phyloP scores from a whole-genome alignment of 2,797 vertebrate genomes.

The Urocyon cinereoargenteus region DNA sequence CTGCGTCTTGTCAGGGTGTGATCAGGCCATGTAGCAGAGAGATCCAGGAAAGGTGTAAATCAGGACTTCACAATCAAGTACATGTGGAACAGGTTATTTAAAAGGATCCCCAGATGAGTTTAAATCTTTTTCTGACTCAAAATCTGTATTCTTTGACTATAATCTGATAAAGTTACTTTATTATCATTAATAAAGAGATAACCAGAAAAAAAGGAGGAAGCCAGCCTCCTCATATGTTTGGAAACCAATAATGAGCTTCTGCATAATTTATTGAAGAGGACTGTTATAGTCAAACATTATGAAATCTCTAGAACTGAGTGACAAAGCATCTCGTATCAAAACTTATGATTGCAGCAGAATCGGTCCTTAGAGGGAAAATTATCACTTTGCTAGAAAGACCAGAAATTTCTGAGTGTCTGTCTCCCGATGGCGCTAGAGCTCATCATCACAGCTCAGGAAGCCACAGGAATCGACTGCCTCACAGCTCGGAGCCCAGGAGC shows the following conservation, averaged over 20 bases:
- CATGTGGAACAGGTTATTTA: too few species aligned
- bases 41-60: neutral
- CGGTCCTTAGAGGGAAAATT: neutral
- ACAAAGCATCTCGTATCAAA: neutral
- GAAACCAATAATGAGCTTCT: neutral
- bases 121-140: neutral
- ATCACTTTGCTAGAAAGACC: neutral
- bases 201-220: neutral
- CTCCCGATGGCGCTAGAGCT: neutral
- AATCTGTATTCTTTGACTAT: neutral
- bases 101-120: neutral
- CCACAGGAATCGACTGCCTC: neutral
- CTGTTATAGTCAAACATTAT: neutral
- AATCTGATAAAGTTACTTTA: neutral
- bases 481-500: neutral
- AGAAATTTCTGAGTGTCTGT: neutral
- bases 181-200: neutral
- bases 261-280: neutral
- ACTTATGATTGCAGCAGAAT: accelerated
- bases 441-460: too few species aligned
- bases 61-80: neutral
- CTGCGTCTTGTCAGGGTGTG: neutral
- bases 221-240: neutral
- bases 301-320: accelerated
- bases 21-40: too few species aligned